phyloP scores from a whole-genome alignment of 2,797 vertebrate species.

The Sarcophilus harrisii region DNA sequence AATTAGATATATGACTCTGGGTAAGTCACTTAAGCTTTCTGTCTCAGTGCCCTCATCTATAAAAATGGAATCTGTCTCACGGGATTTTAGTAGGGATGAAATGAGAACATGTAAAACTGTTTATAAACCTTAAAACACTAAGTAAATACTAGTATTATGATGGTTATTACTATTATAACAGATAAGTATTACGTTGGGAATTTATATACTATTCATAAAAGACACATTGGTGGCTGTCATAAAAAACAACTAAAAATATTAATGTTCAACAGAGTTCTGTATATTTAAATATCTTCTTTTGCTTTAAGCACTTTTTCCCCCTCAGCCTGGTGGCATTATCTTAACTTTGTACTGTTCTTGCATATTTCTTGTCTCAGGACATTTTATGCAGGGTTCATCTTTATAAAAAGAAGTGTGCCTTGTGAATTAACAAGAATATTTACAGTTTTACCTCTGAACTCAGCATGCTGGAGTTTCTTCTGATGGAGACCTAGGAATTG shows the following conservation, averaged over 20 bases:
- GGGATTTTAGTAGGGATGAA: neutral
- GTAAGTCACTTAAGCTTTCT: neutral
- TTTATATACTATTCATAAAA: neutral
- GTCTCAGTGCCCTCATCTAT: neutral
- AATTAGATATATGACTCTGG: neutral
- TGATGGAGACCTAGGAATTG: neutral
- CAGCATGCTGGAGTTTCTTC: neutral
- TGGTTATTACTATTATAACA: neutral
- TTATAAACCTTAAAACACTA: neutral
- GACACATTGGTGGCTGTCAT: neutral
- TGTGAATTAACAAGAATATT: neutral
- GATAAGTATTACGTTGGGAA: constrained; percentile 6
- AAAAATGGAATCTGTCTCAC: neutral
- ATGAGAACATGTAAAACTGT: neutral
- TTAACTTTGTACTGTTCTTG: neutral
- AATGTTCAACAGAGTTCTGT: neutral
- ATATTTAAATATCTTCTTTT: neutral
- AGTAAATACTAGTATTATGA: neutral
- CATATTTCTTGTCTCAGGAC: neutral
- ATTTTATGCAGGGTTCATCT: neutral
- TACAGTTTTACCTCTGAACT: constrained; percentile 44
- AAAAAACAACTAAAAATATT: neutral
- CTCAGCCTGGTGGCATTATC: neutral
- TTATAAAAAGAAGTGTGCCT: neutral
- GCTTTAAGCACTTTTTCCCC: neutral